Percentiles rank a stretch among this genome's conserved stretches.
Conservation (phyloP, 2,797 vertebrate species). For the Lepidocolaptes lacrymiger region DNA sequence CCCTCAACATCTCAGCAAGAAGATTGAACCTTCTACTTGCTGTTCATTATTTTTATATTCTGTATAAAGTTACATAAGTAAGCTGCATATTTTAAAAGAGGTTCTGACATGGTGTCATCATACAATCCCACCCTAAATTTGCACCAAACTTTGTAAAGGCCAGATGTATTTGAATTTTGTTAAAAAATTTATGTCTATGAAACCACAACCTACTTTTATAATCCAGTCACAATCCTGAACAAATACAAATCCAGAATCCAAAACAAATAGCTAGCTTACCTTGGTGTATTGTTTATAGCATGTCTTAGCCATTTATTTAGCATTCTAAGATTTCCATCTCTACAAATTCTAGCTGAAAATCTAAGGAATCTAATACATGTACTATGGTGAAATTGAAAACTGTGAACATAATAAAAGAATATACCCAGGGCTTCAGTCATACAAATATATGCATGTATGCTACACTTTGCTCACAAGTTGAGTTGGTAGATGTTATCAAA, state of each 20-base stretch:
- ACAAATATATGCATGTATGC: background rate
- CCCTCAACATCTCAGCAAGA: background rate
- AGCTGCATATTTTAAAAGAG: background rate
- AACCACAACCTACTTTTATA: background rate
- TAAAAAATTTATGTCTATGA: background rate
- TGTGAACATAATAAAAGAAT: background rate
- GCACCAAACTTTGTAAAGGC: background rate
- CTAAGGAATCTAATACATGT: background rate
- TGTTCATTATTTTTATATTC: background rate
- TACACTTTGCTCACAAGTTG: background rate
- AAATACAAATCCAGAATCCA: background rate
- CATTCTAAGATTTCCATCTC: background rate
- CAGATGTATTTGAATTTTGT: background rate
- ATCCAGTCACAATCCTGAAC: background rate
- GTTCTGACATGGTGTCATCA: background rate
- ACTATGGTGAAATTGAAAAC: background rate
- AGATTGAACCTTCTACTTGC: background rate
- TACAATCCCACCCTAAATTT: background rate
- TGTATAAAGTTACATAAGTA: background rate
- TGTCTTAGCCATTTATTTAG: background rate
- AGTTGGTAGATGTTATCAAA: background rate
- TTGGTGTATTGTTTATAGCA: background rate
- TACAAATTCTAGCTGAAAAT: background rate
- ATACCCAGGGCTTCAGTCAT: background rate
- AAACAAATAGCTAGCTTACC: background rate